Base-by-base conservation (phyloP, 1,140 invertebrate genomes). In the Lethocerus indicus region DNA sequence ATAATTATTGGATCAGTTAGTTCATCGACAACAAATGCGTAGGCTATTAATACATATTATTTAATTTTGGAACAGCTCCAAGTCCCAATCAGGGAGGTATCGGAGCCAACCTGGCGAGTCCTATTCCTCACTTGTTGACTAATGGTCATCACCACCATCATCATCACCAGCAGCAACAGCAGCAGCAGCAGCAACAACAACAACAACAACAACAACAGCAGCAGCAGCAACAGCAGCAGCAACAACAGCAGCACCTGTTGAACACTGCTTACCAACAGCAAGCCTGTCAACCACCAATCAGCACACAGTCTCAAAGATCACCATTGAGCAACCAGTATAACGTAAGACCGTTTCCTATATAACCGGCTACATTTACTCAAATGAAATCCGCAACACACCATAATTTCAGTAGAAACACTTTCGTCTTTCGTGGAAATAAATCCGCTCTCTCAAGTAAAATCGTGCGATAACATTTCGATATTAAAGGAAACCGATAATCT, bases 71-170 rank as follows among this genome's bases (percentile, higher is more conserved):
- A n/a, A n/a, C 44, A 51, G 50, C 16, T 13, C 6, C 16, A 12
- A 39, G 50, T 47, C 39, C 29, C 28, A 51, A 32, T 35, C 50
- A 29, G 18, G 36, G 16, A 14, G 39, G 27, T 25, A 16, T 51
- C 21, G 44, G 43, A 16, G 24, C 50, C n/a, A 47, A 20, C 20
- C 28, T 47, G 14, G 25, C 50, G 6, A 28, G 36, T 26, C 43
- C 50, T 7, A 20, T 51, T 56, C 74, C 77, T 25, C 81, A 81
- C 60, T 71, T 85, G 50, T 65, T 83, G 51, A 29, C n/a, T n/a
- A n/a, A 65, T 62, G 39, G 63, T 59, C 43, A 63, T 59, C 43
- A 28, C 29, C 25, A n/a, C n/a, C 40, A 47, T 18, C 53, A 37
- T 47, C 53, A 37, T 48, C 53, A 47, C 49, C 47, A 43, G 47